These are phyloP conservation scores for Calliphora vomitoria DNA, from an alignment of 2,888 invertebrate species.

Conservation along the genomic window DNA sequence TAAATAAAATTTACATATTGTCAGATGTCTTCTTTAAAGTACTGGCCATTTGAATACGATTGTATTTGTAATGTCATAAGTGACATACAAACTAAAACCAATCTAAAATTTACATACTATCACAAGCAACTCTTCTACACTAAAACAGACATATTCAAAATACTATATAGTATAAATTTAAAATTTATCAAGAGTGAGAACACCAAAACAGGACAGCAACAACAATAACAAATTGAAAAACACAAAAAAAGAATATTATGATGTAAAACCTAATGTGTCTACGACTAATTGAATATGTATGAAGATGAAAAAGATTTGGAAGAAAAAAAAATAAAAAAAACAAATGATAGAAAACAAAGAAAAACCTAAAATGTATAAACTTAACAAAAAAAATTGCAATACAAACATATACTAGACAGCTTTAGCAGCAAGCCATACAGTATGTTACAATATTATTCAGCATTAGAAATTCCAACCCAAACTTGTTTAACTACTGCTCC, in stretches of 20 bases:
- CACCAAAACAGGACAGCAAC: not conserved
- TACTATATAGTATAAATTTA: too few species aligned
- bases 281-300: constrained; percentile 9
- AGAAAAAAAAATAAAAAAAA: not conserved
- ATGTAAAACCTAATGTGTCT: not conserved
- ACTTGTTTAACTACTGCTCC: not conserved
- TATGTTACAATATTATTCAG: not conserved
- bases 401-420: not conserved
- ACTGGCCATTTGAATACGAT: too few species aligned
- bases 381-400: not conserved
- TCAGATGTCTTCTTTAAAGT: too few species aligned
- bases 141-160: too few species aligned
- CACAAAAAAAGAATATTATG: not conserved
- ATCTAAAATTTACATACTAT: not conserved
- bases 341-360: not conserved
- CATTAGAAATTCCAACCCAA: not conserved
- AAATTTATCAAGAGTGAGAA: too few species aligned
- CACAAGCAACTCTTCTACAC: too few species aligned
- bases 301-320: not conserved
- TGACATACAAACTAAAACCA: too few species aligned
- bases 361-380: not conserved
- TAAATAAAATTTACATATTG: too few species aligned
- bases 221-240: not conserved
- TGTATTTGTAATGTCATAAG: too few species aligned
- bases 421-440: not conserved